Conservation (phyloP, 2,888 invertebrate genomes). For the Tineola bisselliella region DNA sequence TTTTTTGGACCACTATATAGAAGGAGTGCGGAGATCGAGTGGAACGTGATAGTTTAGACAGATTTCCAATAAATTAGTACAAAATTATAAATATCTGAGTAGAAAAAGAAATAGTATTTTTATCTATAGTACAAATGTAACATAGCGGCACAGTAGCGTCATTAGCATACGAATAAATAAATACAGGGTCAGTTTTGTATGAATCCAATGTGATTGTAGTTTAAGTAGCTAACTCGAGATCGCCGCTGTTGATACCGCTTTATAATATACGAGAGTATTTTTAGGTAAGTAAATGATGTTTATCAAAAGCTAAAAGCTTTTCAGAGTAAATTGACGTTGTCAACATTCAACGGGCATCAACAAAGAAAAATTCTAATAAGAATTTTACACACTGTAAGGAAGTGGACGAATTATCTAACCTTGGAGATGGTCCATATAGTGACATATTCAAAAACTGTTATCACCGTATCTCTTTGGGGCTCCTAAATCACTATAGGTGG, state of each 20-base stretch:
- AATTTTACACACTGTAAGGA: neutral
- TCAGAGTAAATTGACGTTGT: neutral
- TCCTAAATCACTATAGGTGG: conserved; percentile 47
- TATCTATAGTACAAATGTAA: conserved; percentile 64
- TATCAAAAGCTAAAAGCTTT: conserved; percentile 3
- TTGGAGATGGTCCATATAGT: no score
- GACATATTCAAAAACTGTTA: neutral
- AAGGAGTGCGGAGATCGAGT: conserved; percentile 32
- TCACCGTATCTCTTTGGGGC: conserved; percentile 21
- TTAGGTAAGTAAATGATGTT: conserved; percentile 38
- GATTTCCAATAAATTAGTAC: conserved; percentile 43
- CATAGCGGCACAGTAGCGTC: conserved; percentile 52
- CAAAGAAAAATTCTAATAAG: neutral
- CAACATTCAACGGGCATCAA: neutral
- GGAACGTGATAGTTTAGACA: conserved; percentile 18
- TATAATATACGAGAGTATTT: conserved; percentile 45
- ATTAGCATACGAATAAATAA: conserved; percentile 59
- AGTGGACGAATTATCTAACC: no score
- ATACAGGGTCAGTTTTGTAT: conserved; percentile 69
- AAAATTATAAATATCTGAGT: conserved; percentile 58
- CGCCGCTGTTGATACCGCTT: conserved; percentile 55
- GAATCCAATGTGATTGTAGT: conserved; percentile 68
- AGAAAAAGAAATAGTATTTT: conserved; percentile 53
- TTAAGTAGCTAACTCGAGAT: conserved; percentile 55
- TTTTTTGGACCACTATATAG: conserved; percentile 67